Percentiles rank a stretch among this genome's conserved stretches.
phyloP scores from a whole-genome alignment of 1,140 invertebrate genomes.

The Hermetia illucens region DNA sequence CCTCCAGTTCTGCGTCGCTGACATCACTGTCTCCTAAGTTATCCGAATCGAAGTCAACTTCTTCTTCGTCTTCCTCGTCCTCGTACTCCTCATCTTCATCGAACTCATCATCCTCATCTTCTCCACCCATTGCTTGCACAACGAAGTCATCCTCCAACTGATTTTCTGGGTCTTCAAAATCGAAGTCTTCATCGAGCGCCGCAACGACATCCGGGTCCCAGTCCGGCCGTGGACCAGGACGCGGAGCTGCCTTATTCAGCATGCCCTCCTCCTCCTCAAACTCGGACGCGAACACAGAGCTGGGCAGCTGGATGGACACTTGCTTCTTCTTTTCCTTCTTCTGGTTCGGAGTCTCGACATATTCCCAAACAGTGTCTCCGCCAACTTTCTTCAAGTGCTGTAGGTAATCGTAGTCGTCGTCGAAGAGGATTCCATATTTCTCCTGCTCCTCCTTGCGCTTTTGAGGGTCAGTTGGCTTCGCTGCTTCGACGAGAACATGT shows the following conservation, averaged over 20 bases:
- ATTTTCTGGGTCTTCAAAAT: constrained; percentile 71
- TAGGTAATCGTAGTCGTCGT: constrained; percentile 93
- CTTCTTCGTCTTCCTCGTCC: constrained; percentile 26
- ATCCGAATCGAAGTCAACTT: constrained; percentile 29
- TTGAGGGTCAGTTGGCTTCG: constrained; percentile 23
- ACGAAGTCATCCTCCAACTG: constrained; percentile 86
- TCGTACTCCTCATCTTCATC: constrained; percentile 33
- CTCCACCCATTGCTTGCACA: constrained; percentile 52
- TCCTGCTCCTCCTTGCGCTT: constrained; percentile 60
- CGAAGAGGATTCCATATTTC: constrained; percentile 90
- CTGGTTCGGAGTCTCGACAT: constrained; percentile 25
- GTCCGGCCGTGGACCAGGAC: constrained; percentile 58
- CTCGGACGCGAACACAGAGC: constrained; percentile 81
- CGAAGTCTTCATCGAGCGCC: constrained; percentile 84
- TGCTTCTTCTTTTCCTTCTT: constrained; percentile 16
- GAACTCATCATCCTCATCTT: constrained; percentile 32
- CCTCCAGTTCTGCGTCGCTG: constrained; percentile 34
- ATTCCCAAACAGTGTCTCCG: constrained; percentile 27
- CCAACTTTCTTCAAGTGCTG: constrained; percentile 68
- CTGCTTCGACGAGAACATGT: constrained; percentile 51
- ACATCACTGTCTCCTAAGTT: constrained; percentile 28
- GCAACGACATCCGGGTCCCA: constrained; percentile 88
- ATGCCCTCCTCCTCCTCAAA: constrained; percentile 80
- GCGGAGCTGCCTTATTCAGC: constrained; percentile 72
- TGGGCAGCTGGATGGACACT: constrained; percentile 45